phyloP scores from a whole-genome alignment of 30 jellyfish, hydroid and myxozoan species.

The Aurelia sp. region DNA sequence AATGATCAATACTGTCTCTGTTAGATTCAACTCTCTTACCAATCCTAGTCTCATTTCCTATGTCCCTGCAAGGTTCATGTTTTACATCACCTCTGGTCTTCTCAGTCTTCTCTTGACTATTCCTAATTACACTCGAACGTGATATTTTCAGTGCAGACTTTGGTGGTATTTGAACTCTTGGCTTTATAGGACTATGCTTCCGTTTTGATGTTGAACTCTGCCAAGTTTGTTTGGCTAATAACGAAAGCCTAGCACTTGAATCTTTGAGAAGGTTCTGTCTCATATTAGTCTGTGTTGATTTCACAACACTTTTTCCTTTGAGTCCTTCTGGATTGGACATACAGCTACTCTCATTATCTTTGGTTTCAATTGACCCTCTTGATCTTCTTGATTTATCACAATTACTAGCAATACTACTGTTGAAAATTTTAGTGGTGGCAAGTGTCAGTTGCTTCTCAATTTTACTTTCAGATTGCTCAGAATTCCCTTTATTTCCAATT shows the following conservation, averaged over 20 bases:
- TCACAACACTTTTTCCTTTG: neutral
- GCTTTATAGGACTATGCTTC: no score
- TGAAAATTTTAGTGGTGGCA: neutral
- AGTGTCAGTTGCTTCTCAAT: neutral
- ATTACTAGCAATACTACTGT: neutral
- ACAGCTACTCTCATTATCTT: neutral
- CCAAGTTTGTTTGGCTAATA: slow-evolving; percentile 38
- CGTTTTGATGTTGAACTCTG: neutral
- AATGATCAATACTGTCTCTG: neutral
- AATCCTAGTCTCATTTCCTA: no score
- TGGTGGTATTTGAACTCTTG: no score
- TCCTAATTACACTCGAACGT: no score
- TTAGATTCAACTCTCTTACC: neutral
- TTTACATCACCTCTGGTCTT: no score
- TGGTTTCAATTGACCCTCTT: no score
- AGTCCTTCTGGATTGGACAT: neutral
- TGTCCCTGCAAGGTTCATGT: no score
- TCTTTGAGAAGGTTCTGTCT: neutral
- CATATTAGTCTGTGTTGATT: neutral
- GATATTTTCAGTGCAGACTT: no score
- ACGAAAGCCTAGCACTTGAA: slow-evolving; percentile 49
- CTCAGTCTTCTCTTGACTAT: no score
- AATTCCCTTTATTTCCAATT: no score
- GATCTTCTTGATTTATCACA: neutral
- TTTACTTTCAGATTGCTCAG: no score